phyloP scores from a whole-genome alignment of 2,113 vertebrate genomes.

The Melanerpes aurifrons region DNA sequence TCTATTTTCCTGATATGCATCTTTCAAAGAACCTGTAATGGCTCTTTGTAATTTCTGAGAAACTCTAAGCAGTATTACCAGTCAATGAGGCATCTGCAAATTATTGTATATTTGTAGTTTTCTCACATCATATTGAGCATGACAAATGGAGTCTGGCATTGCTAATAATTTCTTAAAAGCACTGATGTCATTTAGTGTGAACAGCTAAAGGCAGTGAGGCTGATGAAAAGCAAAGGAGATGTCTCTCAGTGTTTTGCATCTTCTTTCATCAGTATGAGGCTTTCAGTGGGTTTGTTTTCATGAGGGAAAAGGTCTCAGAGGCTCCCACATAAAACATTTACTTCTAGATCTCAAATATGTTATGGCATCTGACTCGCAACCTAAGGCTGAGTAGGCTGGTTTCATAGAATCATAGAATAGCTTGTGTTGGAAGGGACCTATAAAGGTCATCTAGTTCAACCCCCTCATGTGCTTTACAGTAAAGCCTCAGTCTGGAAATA shows the following conservation, averaged over 20 bases:
- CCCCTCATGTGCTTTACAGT: not conserved
- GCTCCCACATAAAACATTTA: not conserved
- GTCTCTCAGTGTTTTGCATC: not conserved
- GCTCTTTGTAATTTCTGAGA: not conserved
- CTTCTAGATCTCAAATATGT: not conserved
- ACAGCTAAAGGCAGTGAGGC: not conserved
- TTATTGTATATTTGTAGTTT: not conserved
- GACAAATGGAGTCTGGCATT: not conserved
- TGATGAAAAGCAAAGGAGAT: not conserved
- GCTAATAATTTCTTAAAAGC: not conserved
- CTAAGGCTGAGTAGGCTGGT: not conserved
- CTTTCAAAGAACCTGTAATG: not conserved
- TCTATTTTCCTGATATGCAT: not conserved
- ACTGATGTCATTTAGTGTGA: not conserved
- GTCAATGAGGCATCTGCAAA: not conserved
- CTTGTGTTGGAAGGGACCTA: not conserved
- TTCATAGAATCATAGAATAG: not conserved
- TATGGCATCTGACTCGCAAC: not conserved
- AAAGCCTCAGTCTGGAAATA: not conserved
- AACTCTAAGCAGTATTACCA: not conserved
- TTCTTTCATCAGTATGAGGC: not conserved
- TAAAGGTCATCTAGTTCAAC: not conserved
- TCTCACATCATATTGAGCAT: not conserved
- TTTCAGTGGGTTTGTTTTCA: not conserved
- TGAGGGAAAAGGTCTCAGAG: not conserved